These are phyloP conservation scores for Motacilla alba DNA, from an alignment of 2,113 vertebrate genomes.

Conservation along the genomic window DNA sequence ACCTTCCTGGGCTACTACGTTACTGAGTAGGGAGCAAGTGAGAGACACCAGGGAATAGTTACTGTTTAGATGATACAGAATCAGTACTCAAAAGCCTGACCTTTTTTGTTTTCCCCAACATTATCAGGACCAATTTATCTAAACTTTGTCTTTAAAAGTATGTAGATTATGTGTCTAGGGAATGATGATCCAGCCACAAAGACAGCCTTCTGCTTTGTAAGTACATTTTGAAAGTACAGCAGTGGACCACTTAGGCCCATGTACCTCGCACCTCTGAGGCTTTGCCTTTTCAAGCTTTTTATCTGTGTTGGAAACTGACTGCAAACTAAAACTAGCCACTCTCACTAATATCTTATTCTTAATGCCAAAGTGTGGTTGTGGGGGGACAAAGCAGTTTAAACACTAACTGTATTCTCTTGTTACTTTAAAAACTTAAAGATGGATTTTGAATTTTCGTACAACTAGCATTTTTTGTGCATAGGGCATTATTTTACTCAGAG, in stretches of 20 bases:
- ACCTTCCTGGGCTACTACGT: background rate
- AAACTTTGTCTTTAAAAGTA: background rate
- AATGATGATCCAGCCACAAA: background rate
- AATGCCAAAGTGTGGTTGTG: background rate
- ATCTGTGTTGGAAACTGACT: background rate
- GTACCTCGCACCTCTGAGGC: background rate
- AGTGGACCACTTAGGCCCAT: background rate
- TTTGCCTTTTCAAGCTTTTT: background rate
- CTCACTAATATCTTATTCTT: background rate
- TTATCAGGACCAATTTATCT: background rate
- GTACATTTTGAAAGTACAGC: background rate
- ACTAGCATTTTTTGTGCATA: background rate
- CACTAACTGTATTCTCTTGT: background rate
- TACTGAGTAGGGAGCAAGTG: rapidly evolving
- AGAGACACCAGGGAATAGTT: background rate
- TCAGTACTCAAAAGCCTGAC: background rate
- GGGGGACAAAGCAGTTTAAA: background rate
- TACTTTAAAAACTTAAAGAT: background rate
- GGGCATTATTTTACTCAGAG: background rate
- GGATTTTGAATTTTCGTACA: background rate
- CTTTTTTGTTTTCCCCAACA: background rate
- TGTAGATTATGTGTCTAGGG: background rate
- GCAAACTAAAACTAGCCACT: background rate
- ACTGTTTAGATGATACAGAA: background rate
- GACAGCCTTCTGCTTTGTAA: background rate